phyloP scores from a whole-genome alignment of 2,797 vertebrate species.

The Hylomyscus alleni region DNA sequence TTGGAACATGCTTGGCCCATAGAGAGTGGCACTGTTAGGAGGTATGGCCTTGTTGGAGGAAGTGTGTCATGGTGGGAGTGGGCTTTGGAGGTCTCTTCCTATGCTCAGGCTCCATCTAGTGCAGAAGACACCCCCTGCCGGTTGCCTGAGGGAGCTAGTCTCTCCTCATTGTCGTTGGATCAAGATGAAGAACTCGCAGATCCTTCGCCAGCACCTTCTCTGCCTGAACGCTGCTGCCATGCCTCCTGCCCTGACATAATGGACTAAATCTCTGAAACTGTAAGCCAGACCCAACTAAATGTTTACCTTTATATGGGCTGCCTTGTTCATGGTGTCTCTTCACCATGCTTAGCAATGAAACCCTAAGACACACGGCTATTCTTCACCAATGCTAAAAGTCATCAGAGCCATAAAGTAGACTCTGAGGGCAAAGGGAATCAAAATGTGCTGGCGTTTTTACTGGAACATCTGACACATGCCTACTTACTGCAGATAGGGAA shows the following conservation, averaged over 20 bases:
- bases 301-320: background rate
- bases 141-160: background rate
- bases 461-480: background rate
- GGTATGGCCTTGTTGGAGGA: background rate
- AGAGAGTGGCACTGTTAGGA: background rate
- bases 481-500: too few species aligned
- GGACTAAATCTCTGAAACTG: background rate
- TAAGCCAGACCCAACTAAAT: background rate
- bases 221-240: too few species aligned
- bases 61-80: background rate
- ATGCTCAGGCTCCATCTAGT: background rate
- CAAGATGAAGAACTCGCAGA: background rate
- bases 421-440: background rate
- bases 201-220: background rate
- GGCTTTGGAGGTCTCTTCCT: background rate
- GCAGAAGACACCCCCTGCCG: background rate
- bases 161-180: background rate
- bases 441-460: background rate
- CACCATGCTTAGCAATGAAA: background rate
- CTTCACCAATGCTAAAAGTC: background rate
- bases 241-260: background rate
- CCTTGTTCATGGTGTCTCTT: background rate
- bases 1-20: background rate
- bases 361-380: background rate
- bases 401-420: background rate